These are phyloP conservation scores for Dynastes grantii DNA, from an alignment of 2,888 invertebrate species.

Conservation along the genomic window DNA sequence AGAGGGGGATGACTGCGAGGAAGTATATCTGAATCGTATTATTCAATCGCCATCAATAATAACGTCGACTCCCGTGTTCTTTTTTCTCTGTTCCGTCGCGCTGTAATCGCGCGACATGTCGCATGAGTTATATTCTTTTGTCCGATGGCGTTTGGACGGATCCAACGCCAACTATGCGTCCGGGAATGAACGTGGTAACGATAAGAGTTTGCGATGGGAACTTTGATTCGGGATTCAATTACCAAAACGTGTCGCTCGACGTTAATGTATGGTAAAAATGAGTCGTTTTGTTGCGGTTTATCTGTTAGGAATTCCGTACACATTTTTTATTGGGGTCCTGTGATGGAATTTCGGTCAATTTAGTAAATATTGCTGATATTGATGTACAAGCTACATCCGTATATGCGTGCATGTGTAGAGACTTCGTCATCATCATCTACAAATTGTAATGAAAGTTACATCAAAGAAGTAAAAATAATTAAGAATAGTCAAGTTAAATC, in stretches of 20 bases:
- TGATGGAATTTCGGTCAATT: no score
- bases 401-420: no score
- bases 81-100: not conserved
- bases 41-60: conserved; percentile 2
- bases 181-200: not conserved
- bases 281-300: not conserved
- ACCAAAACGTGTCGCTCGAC: not conserved
- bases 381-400: no score
- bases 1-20: no score
- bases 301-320: not conserved
- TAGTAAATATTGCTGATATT: no score
- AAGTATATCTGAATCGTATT: conserved; percentile 3
- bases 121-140: conserved; percentile 1
- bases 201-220: not conserved
- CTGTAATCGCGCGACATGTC: conserved; percentile 1
- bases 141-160: not conserved
- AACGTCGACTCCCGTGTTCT: not conserved
- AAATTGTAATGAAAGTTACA: no score
- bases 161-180: not conserved
- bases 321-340: no score
- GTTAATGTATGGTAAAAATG: conserved; percentile 3
- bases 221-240: conserved; percentile 3
- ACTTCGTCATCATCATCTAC: no score
- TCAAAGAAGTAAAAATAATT: no score
- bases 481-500: no score